Base-by-base conservation (phyloP, 2,113 vertebrate species). In the Grammomys surdaster region DNA sequence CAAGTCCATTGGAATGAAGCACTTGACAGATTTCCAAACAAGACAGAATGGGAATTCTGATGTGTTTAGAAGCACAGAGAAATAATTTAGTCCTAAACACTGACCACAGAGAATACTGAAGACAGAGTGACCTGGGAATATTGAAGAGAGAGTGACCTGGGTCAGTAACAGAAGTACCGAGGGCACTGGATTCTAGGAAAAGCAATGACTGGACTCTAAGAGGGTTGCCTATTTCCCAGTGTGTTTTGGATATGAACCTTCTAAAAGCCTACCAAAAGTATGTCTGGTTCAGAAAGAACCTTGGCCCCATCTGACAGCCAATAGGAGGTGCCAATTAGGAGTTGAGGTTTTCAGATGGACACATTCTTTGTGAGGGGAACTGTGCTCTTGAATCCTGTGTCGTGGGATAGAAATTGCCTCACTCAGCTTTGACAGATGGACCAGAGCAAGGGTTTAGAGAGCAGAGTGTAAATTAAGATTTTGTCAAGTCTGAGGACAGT, bases 201-300 rank as follows among this genome's bases (percentile, higher is more conserved):
- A 85, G 63, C 31, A 70, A 65, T 89, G 48, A 72, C 77, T 33
- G 56, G 89, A 93, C 89, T 91, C 69, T 54, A 87, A 58, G 69
- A 94, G 89, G 1, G 58, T 54, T 73, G 67, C 3, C 36, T 72
- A 13, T 86, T 95, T 96, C 91, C 70, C 72, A 81, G 36, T 67
- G 33, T 88, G 92, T 82, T 54, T 72, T 72, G 43, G 28, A 76
- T 22, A 5, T 75, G 81, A 33, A 63, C 36, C 20, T 72, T 58
- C 60, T 89, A 87, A 88, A 88, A 46, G 84, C 54, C 90, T 67
- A 92, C 54, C 76, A 26, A 80, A 90, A 96, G 33, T 70, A 69
- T 94, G 67, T 92, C 92, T 95, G 24, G 24, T 90, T 93, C 95
- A 58, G 75, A 90, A 82, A 81, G 58, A 81, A 72, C 75, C 51